Base-by-base conservation (phyloP, 2,797 vertebrate species). In the Sebastolobus alascanus region DNA sequence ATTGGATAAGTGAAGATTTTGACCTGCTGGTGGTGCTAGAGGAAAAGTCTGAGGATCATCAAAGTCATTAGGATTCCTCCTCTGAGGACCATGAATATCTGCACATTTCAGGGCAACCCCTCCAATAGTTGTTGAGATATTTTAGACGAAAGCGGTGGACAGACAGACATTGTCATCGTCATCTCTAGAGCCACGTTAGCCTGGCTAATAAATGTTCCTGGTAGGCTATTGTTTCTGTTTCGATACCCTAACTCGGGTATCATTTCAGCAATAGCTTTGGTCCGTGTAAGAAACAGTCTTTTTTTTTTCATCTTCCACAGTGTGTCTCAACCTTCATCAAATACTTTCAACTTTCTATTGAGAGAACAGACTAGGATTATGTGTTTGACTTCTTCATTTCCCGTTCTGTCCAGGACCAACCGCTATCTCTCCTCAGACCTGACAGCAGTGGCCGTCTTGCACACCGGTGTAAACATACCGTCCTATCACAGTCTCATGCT, bases 1-100 rank as follows among this genome's bases (percentile, higher is more conserved):
- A 43, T 6, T 0, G 16, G 14, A 43, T 14, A 13, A 16, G 40
- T 43, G 40, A 43, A 0, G 40, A 43, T 6, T 43, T 43, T 43
- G 22, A 55, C 54, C 11, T 25, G 54, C 22, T 55, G 52, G 52
- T 25, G 52, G 52, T 11, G 43, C 40, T 43, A 16, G 40, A 43
- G 1, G 40, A 43, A 16, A 43, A 16, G 40, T 46, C 43, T 18
- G 6, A 46, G 43, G 43, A 46, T 46, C 43, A 46, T 46, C 43
- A 46, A 18, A 46, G 43, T 8, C 43, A 46, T 18, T 18, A 46
- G 43, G 43, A 46, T 46, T 46, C 1, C 18, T 46, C 1, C 43
- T 46, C 0, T 46, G 43, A 46, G 16, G 43, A 46, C 3, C 43
- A 46, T 46, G 54, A 55, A 55, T 25, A 22, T 55, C 11, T 13